Evolutionary conservation across 2,888 invertebrate genomes (phyloP).

Genomic region (Diplazon laetatorius): DNA sequence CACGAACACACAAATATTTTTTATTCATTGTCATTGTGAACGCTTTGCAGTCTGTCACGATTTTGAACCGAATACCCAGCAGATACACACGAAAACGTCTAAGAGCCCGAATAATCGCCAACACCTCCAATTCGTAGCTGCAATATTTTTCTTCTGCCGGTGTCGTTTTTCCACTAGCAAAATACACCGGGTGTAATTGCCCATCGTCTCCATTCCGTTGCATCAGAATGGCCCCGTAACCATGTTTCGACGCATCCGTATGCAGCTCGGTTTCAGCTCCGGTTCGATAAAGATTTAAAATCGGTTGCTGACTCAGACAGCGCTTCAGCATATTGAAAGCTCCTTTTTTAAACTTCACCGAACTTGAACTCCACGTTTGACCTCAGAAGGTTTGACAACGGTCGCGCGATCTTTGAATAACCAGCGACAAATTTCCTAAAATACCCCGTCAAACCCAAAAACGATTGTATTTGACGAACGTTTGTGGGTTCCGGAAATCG

Average conservation of each 20-base stretch:
- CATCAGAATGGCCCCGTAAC: conserved; percentile 69
- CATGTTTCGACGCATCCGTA: too few relatives aligned
- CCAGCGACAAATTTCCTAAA: conserved; percentile 64
- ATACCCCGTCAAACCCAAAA: conserved; percentile 65
- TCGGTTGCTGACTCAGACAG: conserved; percentile 47
- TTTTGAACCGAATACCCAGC: too few relatives aligned
- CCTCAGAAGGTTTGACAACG: too few relatives aligned
- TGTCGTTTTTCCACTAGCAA: conserved; percentile 69
- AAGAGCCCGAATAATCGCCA: conserved; percentile 70
- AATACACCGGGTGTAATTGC: conserved; percentile 68
- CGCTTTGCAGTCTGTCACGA: conserved; percentile 68
- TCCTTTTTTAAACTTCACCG: conserved; percentile 18
- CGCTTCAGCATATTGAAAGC: conserved; percentile 51
- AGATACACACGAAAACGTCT: conserved; percentile 68
- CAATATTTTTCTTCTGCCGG: conserved; percentile 67
- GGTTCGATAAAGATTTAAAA: too few relatives aligned
- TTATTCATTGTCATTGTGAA: conserved; percentile 58
- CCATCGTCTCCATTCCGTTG: conserved; percentile 65
- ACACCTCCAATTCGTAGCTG: conserved; percentile 68
- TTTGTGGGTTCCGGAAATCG: too few relatives aligned
- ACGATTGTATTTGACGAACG: conserved; percentile 60
- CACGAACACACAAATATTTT: conserved; percentile 58
- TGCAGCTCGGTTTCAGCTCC: too few relatives aligned
- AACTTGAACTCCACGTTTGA: conserved; percentile 62
- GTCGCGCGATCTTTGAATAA: conserved; percentile 68